phyloP scores from a whole-genome alignment of 2,797 vertebrate genomes.

The Paguma larvata region DNA sequence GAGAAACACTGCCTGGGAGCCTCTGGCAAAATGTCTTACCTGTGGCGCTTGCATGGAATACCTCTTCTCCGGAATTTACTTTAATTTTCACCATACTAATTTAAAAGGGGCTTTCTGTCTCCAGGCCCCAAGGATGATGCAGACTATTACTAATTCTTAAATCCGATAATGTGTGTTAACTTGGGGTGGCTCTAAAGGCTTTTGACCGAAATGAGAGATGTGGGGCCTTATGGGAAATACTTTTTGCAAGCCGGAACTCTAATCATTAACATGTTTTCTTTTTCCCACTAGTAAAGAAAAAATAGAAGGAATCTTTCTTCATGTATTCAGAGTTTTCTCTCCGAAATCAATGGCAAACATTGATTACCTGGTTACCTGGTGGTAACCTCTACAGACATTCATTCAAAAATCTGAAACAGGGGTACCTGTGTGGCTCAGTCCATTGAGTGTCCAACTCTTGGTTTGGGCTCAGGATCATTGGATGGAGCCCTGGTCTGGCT shows the following conservation, averaged over 20 bases:
- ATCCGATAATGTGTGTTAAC: not conserved
- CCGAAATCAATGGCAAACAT: not conserved
- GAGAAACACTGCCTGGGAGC: not conserved
- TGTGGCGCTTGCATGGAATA: accelerated
- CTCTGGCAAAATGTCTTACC: not conserved
- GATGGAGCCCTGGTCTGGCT: no score
- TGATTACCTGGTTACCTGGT: not conserved
- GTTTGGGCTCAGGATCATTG: no score
- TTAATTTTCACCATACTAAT: not conserved
- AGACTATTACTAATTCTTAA: not conserved
- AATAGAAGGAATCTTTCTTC: not conserved
- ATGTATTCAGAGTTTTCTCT: not conserved
- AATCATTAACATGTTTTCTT: not conserved
- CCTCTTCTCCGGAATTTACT: not conserved
- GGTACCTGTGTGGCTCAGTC: no score
- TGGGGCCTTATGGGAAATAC: not conserved
- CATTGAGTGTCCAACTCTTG: no score
- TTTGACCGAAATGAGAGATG: not conserved
- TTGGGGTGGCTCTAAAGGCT: not conserved
- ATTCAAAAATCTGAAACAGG: not conserved
- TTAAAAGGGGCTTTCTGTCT: not conserved
- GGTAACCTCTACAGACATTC: not conserved
- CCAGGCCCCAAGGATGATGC: not conserved
- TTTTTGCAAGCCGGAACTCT: not conserved
- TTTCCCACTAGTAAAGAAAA: not conserved